phyloP scores from a whole-genome alignment of 2,797 vertebrate species.

The Molossus molossus region DNA sequence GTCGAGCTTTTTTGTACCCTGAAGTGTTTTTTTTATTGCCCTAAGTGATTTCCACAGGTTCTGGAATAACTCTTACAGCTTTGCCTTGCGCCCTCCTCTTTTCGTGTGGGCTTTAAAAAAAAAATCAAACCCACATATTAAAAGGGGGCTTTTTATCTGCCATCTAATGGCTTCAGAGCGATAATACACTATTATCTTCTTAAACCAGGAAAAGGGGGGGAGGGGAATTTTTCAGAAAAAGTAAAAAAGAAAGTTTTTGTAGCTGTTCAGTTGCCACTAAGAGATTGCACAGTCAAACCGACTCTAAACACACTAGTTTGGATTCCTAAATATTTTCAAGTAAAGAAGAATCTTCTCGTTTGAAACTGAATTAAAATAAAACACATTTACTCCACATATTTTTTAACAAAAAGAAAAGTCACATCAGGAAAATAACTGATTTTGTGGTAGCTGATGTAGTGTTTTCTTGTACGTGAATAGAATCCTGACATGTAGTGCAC shows the following conservation, averaged over 20 bases:
- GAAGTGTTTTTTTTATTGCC: slow-evolving; percentile 98
- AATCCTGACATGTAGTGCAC: slow-evolving; percentile 94
- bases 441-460: slow-evolving; percentile 97
- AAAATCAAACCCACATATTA: slow-evolving; percentile 92
- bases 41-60: slow-evolving; percentile 98
- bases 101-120: slow-evolving; percentile 92
- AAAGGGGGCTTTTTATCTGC: slow-evolving; percentile 95
- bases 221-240: slow-evolving; percentile 91
- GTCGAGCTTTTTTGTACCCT: slow-evolving; percentile 95
- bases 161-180: slow-evolving; percentile 99
- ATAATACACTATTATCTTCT: slow-evolving; percentile 96
- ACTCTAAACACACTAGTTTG: slow-evolving; percentile 99
- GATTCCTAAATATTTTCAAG: slow-evolving; percentile 95
- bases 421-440: slow-evolving; percentile 94
- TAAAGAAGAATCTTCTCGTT: slow-evolving; percentile 95
- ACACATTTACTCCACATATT: slow-evolving; percentile 94
- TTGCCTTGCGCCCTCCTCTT: slow-evolving; percentile 95
- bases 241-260: slow-evolving; percentile 95
- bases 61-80: slow-evolving; percentile 99
- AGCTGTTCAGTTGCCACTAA: slow-evolving; percentile 99
- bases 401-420: slow-evolving; percentile 94
- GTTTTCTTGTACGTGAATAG: slow-evolving; percentile 95
- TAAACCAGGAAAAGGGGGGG: slow-evolving; percentile 93
- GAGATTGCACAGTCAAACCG: slow-evolving; percentile 99
- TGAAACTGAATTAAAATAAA: slow-evolving; percentile 92